phyloP scores from a whole-genome alignment of 2,113 vertebrate species.

The Spizaetus ornatus region DNA sequence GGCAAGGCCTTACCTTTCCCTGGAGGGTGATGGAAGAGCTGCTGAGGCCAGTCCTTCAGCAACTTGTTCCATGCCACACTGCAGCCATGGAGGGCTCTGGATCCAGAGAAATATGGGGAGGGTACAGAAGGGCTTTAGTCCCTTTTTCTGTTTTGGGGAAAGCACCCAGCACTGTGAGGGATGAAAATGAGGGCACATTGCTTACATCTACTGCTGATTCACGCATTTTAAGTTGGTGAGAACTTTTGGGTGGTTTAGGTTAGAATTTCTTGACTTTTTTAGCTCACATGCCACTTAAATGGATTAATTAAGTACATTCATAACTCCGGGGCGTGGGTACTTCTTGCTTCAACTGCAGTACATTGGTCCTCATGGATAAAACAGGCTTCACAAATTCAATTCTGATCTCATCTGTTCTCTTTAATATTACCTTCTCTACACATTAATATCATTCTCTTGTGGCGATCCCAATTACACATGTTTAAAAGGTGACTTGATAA shows the following conservation, averaged over 20 bases:
- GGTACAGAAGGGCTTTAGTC: neutral
- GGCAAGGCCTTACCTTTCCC: neutral
- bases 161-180: neutral
- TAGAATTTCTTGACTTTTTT: neutral
- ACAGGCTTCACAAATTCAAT: neutral
- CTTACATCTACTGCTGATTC: neutral
- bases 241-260: neutral
- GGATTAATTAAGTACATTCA: neutral
- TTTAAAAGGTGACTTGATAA: neutral
- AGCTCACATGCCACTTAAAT: neutral
- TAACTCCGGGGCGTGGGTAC: neutral
- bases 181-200: neutral
- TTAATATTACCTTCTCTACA: neutral
- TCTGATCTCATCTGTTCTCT: neutral
- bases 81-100: neutral
- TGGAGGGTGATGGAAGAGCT: neutral
- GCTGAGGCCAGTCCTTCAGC: neutral
- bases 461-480: neutral
- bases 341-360: neutral
- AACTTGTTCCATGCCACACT: accelerated
- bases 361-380: neutral
- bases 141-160: neutral
- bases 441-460: neutral
- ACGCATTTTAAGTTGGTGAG: neutral
- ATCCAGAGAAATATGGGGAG: neutral